These are phyloP conservation scores for Catalaphyllia jardinei DNA, from an alignment of 64 coral and sea anemone genomes.

Conservation along the genomic window DNA sequence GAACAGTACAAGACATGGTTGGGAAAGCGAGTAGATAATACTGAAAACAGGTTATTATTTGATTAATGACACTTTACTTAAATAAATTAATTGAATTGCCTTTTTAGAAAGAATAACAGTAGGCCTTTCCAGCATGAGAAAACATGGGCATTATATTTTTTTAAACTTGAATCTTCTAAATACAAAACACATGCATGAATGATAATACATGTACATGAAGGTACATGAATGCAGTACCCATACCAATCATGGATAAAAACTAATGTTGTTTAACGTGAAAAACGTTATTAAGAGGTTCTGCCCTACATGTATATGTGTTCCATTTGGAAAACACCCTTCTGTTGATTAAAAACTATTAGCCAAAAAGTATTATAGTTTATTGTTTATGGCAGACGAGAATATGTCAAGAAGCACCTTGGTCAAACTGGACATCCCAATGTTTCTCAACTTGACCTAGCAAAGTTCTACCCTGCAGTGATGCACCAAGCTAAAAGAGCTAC, in stretches of 20 bases:
- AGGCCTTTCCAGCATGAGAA: background rate
- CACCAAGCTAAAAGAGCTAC: conserved; percentile 61
- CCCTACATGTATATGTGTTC: background rate
- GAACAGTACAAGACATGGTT: conserved; percentile 41
- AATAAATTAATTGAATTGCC: background rate
- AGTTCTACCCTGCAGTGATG: conserved; percentile 61
- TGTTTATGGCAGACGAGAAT: conserved; percentile 44
- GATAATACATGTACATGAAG: no score
- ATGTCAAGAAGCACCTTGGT: conserved; percentile 47
- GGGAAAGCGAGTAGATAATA: conserved; percentile 39
- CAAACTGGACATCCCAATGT: conserved; percentile 59
- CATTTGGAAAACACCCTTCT: conserved; percentile 5
- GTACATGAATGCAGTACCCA: conserved; percentile 8
- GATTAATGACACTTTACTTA: no score
- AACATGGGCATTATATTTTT: background rate
- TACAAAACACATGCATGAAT: no score
- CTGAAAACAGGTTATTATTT: conserved; percentile 16
- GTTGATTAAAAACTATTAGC: background rate
- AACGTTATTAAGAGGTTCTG: conserved; percentile 14
- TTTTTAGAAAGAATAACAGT: background rate
- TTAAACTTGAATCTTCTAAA: conserved; percentile 20
- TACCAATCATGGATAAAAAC: conserved; percentile 10
- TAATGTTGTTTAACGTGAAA: background rate
- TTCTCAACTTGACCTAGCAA: conserved; percentile 26
- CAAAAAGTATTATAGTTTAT: background rate